Evolutionary conservation across 1,140 invertebrate genomes (phyloP).

Genomic region (Meloidogyne floridensis): DNA sequence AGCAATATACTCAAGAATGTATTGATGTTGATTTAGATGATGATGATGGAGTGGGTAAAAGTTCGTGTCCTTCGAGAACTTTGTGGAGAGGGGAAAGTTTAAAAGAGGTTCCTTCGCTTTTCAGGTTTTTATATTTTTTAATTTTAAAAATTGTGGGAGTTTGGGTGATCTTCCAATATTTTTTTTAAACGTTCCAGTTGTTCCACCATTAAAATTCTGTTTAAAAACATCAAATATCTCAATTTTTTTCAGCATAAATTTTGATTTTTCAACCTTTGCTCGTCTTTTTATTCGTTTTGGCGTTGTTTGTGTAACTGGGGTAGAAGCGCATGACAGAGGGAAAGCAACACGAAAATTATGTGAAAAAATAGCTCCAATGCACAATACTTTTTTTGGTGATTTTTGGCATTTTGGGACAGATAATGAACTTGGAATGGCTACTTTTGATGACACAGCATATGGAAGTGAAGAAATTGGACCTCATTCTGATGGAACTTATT

Average conservation of each 20-base stretch:
- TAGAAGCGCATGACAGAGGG: conserved; percentile 45
- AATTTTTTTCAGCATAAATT: conserved; percentile 38
- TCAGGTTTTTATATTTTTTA: conserved; percentile 10
- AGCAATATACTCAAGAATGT: conserved; percentile 7
- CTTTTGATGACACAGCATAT: conserved; percentile 74
- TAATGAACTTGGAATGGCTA: conserved; percentile 29
- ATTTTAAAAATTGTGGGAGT: not conserved
- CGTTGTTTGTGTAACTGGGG: conserved; percentile 50
- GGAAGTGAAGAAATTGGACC: conserved; percentile 68
- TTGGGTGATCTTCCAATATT: no score
- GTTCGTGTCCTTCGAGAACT: conserved; percentile 33
- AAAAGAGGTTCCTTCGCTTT: conserved; percentile 38
- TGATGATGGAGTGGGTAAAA: not conserved
- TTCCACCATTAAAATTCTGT: no score
- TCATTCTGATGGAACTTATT: conserved; percentile 77
- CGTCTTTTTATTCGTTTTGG: conserved; percentile 52
- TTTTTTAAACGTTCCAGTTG: no score
- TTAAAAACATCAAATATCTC: no score
- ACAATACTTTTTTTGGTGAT: conserved; percentile 57
- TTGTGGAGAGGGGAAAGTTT: conserved; percentile 36
- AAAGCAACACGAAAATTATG: conserved; percentile 55
- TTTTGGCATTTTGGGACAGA: conserved; percentile 58
- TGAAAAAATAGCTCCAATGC: conserved; percentile 49
- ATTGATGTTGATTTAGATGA: not conserved
- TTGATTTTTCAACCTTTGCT: conserved; percentile 53